Evolutionary conservation across 2,888 invertebrate species (phyloP).

Genomic region (Coleophora deauratella): DNA sequence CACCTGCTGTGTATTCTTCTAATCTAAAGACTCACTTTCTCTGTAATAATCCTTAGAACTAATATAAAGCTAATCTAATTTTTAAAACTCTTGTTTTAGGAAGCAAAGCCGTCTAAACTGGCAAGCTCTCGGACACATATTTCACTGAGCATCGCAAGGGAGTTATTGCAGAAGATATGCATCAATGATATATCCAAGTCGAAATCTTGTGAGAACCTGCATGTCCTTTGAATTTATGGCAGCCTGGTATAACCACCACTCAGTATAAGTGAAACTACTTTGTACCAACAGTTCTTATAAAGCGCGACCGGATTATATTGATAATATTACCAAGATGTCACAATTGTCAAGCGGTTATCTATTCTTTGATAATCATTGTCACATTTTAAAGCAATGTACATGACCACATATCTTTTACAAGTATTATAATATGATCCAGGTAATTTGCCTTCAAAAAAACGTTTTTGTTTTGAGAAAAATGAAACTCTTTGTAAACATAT

Average conservation of each 20-base stretch:
- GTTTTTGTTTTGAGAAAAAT: not conserved
- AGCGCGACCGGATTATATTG: not conserved
- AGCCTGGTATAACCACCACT: slow-evolving; percentile 25
- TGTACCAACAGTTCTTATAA: not conserved
- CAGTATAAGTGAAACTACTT: not conserved
- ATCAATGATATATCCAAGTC: slow-evolving; percentile 89
- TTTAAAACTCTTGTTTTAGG: slow-evolving; percentile 35
- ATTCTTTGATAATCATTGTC: not conserved
- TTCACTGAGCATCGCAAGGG: slow-evolving; percentile 85
- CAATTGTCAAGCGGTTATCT: not conserved
- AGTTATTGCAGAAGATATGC: slow-evolving; percentile 88
- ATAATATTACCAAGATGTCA: not conserved
- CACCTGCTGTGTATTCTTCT: too few species aligned
- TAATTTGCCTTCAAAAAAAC: not conserved
- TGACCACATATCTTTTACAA: not conserved
- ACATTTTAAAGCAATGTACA: not conserved
- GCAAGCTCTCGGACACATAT: slow-evolving; percentile 87
- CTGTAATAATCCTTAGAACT: too few species aligned
- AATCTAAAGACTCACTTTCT: too few species aligned
- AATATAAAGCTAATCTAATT: not conserved
- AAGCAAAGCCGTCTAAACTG: slow-evolving; percentile 76
- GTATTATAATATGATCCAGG: too few species aligned
- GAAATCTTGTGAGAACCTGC: slow-evolving; percentile 90
- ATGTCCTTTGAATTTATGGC: slow-evolving; percentile 76
- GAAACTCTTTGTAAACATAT: too few species aligned